phyloP scores from a whole-genome alignment of 2,888 invertebrate genomes.

The Conus canariensis region DNA sequence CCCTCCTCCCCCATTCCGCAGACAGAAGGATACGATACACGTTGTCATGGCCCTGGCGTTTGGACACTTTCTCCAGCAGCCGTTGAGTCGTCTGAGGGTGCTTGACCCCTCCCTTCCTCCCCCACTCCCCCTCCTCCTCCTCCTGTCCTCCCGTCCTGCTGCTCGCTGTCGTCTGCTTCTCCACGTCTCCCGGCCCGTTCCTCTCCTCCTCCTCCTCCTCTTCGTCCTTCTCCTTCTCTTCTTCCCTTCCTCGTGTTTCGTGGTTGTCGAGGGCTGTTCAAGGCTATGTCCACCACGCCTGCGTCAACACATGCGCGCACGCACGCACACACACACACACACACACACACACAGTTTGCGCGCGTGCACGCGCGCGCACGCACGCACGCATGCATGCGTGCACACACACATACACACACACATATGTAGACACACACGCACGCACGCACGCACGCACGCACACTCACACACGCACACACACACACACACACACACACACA shows the following conservation, averaged over 20 bases:
- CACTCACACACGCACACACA: no score
- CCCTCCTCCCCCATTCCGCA: no score
- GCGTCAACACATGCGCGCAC: neutral
- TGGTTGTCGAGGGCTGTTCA: neutral
- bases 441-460: no score
- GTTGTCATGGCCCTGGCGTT: constrained; percentile 19
- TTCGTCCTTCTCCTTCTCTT: neutral
- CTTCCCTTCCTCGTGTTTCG: neutral
- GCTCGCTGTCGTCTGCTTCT: no score
- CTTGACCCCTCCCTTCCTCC: neutral
- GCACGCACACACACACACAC: neutral
- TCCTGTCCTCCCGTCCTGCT: neutral
- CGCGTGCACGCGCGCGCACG: no score
- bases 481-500: no score
- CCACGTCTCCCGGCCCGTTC: no score
- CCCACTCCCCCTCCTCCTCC: neutral
- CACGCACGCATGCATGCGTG: no score
- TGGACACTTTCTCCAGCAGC: constrained; percentile 33
- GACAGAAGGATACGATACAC: constrained; percentile 41
- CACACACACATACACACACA: no score
- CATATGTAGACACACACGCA: no score
- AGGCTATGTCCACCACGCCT: constrained; percentile 35
- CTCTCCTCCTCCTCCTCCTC: neutral
- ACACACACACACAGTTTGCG: neutral
- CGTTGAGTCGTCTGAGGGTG: constrained; percentile 33